A percentile compares a stretch with the other conserved stretches of the same genome.
Evolutionary conservation across 2,888 invertebrate species (phyloP).

Genomic region (Drosophila heteroneura): DNA sequence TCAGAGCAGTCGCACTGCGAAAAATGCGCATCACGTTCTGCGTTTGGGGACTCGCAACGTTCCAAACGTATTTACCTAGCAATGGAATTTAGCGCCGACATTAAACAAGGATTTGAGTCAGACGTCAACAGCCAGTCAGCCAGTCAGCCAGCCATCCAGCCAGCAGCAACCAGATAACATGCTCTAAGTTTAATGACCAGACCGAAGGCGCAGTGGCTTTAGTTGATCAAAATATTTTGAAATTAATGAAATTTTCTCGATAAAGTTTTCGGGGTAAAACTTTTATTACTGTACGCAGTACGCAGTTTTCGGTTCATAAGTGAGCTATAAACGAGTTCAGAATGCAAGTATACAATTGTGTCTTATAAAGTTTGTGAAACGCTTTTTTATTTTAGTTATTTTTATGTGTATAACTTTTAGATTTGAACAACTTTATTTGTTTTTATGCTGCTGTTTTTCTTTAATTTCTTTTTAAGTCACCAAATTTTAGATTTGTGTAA

Average conservation of each 20-base stretch:
- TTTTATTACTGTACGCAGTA: constrained; percentile 15
- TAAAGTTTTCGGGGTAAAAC: constrained; percentile 26
- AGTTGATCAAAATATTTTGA: constrained; percentile 20
- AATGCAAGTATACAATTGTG: background rate
- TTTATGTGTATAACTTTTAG: background rate
- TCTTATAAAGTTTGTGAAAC: background rate
- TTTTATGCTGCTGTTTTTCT: background rate
- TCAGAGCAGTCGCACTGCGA: constrained; percentile 60
- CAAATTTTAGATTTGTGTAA: background rate
- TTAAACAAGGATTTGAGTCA: constrained; percentile 49
- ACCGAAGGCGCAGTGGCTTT: background rate
- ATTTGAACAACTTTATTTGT: background rate
- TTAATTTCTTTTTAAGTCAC: background rate
- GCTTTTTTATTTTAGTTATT: background rate
- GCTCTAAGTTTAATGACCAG: constrained; percentile 50
- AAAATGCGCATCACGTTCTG: constrained; percentile 81
- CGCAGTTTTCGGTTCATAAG: background rate
- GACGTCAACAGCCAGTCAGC: constrained; percentile 15
- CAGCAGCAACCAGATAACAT: constrained; percentile 2
- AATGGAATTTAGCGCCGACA: constrained; percentile 66
- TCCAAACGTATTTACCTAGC: constrained; percentile 70
- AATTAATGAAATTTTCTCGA: constrained; percentile 43
- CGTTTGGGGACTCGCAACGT: constrained; percentile 64
- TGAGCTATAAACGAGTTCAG: background rate
- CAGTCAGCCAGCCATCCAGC: background rate